These are phyloP conservation scores for Dreissena rostriformis DNA, from an alignment of 1,140 invertebrate species.

Conservation along the genomic window DNA sequence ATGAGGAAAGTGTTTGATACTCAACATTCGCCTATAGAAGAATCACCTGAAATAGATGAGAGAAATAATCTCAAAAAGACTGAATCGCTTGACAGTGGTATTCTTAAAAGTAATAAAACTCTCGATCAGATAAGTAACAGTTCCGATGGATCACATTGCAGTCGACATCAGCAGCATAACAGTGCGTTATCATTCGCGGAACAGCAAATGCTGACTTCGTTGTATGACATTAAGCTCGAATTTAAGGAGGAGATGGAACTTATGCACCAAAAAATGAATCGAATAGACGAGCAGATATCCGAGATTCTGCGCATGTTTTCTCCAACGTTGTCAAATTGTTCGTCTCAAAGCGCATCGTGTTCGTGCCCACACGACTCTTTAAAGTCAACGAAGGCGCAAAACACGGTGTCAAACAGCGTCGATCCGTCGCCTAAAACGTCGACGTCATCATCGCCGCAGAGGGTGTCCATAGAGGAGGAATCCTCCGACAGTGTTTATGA, in stretches of 20 bases:
- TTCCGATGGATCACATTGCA: slow-evolving; percentile 33
- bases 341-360: slow-evolving; percentile 60
- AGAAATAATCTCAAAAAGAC: slow-evolving; percentile 72
- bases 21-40: slow-evolving; percentile 92
- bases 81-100: slow-evolving; percentile 75
- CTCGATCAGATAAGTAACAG: slow-evolving; percentile 71
- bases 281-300: slow-evolving; percentile 90
- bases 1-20: slow-evolving; percentile 78
- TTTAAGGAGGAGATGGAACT: slow-evolving; percentile 92
- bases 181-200: slow-evolving; percentile 80
- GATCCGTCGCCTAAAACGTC: slow-evolving; percentile 73
- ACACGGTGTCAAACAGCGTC: slow-evolving; percentile 67
- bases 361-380: slow-evolving; percentile 55
- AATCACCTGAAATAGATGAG: slow-evolving; percentile 86
- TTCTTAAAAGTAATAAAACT: slow-evolving; percentile 70
- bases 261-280: slow-evolving; percentile 90
- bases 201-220: slow-evolving; percentile 90
- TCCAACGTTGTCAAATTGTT: slow-evolving; percentile 73
- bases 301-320: slow-evolving; percentile 86
- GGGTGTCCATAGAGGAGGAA: slow-evolving; percentile 28
- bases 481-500: slow-evolving; percentile 25
- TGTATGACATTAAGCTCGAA: slow-evolving; percentile 93
- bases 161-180: slow-evolving; percentile 48
- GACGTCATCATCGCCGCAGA: slow-evolving; percentile 66
- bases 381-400: slow-evolving; percentile 69